Base-by-base conservation (phyloP, 2,113 vertebrate species). In the Leucoraja erinaceus region DNA sequence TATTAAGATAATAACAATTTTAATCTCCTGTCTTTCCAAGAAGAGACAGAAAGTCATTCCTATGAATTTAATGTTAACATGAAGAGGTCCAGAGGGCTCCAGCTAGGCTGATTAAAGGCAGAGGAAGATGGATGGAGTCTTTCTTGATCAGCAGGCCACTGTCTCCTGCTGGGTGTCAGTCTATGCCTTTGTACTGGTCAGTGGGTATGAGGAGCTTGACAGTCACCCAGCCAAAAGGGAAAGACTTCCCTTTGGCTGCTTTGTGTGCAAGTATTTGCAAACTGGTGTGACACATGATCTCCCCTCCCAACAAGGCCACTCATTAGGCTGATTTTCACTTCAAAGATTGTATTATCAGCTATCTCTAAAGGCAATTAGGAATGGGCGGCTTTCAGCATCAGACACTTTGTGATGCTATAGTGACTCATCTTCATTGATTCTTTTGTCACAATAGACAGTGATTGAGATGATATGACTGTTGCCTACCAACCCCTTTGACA, bases 281-380 rank as follows among this genome's bases (percentile, higher is more conserved):
- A 95, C 95, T 95, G 95, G 94, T 95, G 95, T 95, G 96, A 96
- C 96, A 96, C 95, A 95, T 96, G 95, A 96, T 95, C 95, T 95
- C 94, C 94, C 94, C 94, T 94, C 95, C 94, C 95, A 95, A 95
- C 95, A 96, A 96, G 96, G 96, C 94, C 94, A 94, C 97, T 97
- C 97, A 97, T 97, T 97, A 97, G 95, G 95, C 95, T 96, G 95
- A 97, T 97, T 97, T 97, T 97, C 96, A 98, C 97, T 97, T 97
- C 97, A 98, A 98, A 97, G 97, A 95, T 94, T 96, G 96, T 96
- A 97, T 97, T 97, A 97, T 97, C 97, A 96, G 95, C 96, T 97
- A 97, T 97, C 97, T 97, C 97, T 97, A 97, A 97, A 97, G 97
- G 96, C 97, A 97, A 97, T 98, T 97, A 97, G 97, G 97, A 97